A percentile compares a stretch with the other conserved stretches of the same genome.
Conservation (phyloP, 2,888 invertebrate species). For the Hartigia nigra region DNA sequence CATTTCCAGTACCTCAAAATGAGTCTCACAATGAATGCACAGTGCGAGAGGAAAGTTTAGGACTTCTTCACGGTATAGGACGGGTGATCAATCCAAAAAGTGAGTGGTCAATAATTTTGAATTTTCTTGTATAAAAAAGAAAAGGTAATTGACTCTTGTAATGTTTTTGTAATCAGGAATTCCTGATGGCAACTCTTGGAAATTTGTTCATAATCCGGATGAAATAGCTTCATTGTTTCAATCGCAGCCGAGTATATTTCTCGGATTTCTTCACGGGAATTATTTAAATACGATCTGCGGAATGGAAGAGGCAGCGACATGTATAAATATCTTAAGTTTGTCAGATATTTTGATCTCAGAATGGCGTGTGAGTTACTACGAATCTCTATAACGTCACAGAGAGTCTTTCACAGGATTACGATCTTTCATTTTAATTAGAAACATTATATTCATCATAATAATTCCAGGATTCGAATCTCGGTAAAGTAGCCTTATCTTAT, state of each 20-base stretch:
- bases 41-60: constrained; percentile 77
- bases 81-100: constrained; percentile 83
- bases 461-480: constrained; percentile 53
- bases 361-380: constrained; percentile 73
- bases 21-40: constrained; percentile 57
- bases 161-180: constrained; percentile 48
- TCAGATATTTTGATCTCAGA: constrained; percentile 75
- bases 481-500: constrained; percentile 54
- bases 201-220: constrained; percentile 73
- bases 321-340: constrained; percentile 76
- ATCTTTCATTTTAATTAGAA: neutral
- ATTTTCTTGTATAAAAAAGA: neutral
- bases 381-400: neutral
- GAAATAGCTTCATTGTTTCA: constrained; percentile 76
- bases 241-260: constrained; percentile 75
- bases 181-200: constrained; percentile 57
- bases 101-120: constrained; percentile 49
- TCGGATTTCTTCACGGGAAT: constrained; percentile 79
- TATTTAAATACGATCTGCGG: constrained; percentile 77
- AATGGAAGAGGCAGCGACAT: constrained; percentile 69
- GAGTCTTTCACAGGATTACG: neutral
- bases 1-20: constrained; percentile 45
- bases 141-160: neutral
- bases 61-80: constrained; percentile 81
- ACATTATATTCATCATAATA: neutral